Evolutionary conservation across 2,113 vertebrate genomes (phyloP).

Genomic region (Etheostoma spectabile): DNA sequence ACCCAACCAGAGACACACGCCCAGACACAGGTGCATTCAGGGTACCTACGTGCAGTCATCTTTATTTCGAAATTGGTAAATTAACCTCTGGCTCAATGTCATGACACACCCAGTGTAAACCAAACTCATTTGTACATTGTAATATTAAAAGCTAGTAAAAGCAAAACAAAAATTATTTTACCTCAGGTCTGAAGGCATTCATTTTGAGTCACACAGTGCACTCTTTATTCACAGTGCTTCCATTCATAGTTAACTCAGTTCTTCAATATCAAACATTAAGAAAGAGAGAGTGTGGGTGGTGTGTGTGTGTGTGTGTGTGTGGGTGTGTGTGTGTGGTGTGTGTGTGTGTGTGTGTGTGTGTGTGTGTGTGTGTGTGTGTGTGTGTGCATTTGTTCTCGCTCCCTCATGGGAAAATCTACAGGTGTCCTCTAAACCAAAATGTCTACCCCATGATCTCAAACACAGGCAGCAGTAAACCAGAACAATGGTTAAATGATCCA

Average conservation of each 20-base stretch:
- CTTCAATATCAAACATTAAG: constrained; percentile 30
- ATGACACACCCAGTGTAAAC: constrained; percentile 55
- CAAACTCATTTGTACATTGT: constrained; percentile 57
- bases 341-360: not conserved
- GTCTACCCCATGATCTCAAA: constrained; percentile 70
- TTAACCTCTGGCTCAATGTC: constrained; percentile 36
- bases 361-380: not conserved
- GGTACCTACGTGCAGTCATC: constrained; percentile 47
- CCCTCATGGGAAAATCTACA: constrained; percentile 81
- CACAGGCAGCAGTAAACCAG: constrained; percentile 81
- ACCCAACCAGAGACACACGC: constrained; percentile 33
- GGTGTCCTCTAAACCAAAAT: constrained; percentile 81
- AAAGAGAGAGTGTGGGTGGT: constrained; percentile 2
- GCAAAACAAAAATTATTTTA: constrained; percentile 8
- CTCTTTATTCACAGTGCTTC: not conserved
- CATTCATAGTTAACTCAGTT: not conserved
- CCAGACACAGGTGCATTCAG: constrained; percentile 35
- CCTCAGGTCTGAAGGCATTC: constrained; percentile 6
- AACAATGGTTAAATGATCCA: constrained; percentile 83
- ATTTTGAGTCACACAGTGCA: constrained; percentile 23
- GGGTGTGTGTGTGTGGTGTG: no score
- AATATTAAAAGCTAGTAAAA: constrained; percentile 56
- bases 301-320: not conserved
- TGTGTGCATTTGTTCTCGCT: constrained; percentile 23
- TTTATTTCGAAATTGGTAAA: constrained; percentile 80